phyloP scores from a whole-genome alignment of 2,888 invertebrate genomes.

The Hydrotaea cyrtoneurina region DNA sequence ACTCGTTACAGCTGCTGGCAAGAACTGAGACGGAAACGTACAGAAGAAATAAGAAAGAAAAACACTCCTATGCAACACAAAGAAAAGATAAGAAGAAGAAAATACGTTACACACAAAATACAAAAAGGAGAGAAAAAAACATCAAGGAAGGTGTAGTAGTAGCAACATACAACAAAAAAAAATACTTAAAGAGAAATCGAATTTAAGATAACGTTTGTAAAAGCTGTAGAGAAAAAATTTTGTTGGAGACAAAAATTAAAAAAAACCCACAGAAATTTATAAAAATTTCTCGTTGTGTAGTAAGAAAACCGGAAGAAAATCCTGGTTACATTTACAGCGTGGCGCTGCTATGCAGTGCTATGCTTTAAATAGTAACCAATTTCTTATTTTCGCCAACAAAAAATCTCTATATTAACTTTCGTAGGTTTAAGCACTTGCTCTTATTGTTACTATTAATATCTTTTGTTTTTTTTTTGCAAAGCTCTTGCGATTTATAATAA shows the following conservation, averaged over 20 bases:
- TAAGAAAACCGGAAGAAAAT: slow-evolving; percentile 33
- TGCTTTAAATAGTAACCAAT: slow-evolving; percentile 46
- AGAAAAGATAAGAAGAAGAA: slow-evolving; percentile 40
- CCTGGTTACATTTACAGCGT: slow-evolving; percentile 48
- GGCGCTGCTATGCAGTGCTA: slow-evolving; percentile 52
- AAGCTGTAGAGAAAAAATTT: not conserved
- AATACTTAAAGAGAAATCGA: slow-evolving; percentile 42
- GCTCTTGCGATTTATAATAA: slow-evolving; percentile 56
- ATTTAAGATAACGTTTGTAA: slow-evolving; percentile 11
- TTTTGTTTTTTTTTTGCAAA: slow-evolving; percentile 32
- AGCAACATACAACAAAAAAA: slow-evolving; percentile 5
- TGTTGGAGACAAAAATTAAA: too few relatives aligned
- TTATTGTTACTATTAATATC: slow-evolving; percentile 38
- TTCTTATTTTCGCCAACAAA: slow-evolving; percentile 14
- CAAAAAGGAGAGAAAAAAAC: slow-evolving; percentile 19
- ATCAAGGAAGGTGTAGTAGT: slow-evolving; percentile 5
- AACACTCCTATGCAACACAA: slow-evolving; percentile 48
- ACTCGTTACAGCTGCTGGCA: slow-evolving; percentile 69
- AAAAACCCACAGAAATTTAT: not conserved
- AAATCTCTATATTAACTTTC: slow-evolving; percentile 17
- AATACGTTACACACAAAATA: slow-evolving; percentile 42
- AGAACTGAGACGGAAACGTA: slow-evolving; percentile 70
- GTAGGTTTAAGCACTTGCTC: slow-evolving; percentile 37
- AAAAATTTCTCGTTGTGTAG: not conserved
- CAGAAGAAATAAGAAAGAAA: slow-evolving; percentile 12